phyloP scores from a whole-genome alignment of 2,797 vertebrate genomes.

The Eleutherodactylus coqui region DNA sequence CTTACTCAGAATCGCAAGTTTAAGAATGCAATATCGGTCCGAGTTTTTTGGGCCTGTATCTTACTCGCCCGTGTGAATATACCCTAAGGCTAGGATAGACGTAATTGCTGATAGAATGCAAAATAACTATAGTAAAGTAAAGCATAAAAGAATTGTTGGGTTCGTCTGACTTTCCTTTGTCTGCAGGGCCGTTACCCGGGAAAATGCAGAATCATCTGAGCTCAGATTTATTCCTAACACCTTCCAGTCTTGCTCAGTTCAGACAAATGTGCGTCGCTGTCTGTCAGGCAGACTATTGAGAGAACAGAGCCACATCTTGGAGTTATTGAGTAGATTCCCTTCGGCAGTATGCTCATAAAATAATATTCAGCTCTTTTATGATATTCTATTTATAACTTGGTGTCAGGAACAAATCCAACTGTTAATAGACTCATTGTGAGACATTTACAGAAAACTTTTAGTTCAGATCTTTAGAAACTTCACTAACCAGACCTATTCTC shows the following conservation, averaged over 20 bases:
- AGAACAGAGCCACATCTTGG: conserved; percentile 43
- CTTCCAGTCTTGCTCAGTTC: not conserved
- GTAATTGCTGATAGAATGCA: too few relatives aligned
- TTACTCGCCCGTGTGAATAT: too few relatives aligned
- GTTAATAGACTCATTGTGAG: conserved; percentile 37
- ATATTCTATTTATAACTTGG: conserved; percentile 53
- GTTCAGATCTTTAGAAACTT: conserved; percentile 5
- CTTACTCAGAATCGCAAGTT: too few relatives aligned
- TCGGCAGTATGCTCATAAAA: conserved; percentile 37
- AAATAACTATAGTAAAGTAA: too few relatives aligned
- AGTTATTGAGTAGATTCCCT: conserved; percentile 35
- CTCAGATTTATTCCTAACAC: not conserved
- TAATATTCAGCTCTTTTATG: conserved; percentile 39
- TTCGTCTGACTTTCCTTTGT: too few relatives aligned
- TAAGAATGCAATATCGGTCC: too few relatives aligned
- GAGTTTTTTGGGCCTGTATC: too few relatives aligned
- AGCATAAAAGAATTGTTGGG: too few relatives aligned
- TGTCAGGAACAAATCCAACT: conserved; percentile 34
- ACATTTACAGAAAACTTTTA: not conserved
- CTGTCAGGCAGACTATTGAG: conserved; percentile 38
- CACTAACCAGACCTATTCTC: too few relatives aligned
- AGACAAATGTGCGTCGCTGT: conserved; percentile 2
- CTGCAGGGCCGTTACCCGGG: too few relatives aligned
- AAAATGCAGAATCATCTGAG: not conserved
- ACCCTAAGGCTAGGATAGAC: too few relatives aligned